Evolutionary conservation across 2,888 invertebrate species (phyloP).

Genomic region (Keiferia lycopersicella): DNA sequence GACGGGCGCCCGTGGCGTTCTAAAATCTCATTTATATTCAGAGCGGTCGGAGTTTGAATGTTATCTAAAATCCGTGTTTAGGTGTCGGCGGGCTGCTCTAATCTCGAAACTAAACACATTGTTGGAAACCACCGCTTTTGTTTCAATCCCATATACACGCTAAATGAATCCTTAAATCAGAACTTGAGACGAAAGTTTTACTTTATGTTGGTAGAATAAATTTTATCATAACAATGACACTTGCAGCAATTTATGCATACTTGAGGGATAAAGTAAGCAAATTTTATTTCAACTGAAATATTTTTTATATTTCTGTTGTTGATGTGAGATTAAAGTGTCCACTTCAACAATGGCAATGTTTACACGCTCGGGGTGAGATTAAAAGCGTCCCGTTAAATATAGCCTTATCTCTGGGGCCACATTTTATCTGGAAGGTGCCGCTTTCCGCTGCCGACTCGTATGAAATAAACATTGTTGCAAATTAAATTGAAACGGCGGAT

Average conservation of each 20-base stretch:
- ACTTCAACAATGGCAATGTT: slow-evolving; percentile 35
- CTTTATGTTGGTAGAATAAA: slow-evolving; percentile 33
- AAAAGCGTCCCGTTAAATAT: slow-evolving; percentile 38
- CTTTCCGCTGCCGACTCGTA: slow-evolving; percentile 31
- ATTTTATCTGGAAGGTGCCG: slow-evolving; percentile 36
- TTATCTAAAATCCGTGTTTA: slow-evolving; percentile 81
- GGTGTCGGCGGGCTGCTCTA: slow-evolving; percentile 78
- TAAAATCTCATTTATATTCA: slow-evolving; percentile 81
- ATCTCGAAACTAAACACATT: slow-evolving; percentile 80
- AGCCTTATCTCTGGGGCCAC: slow-evolving; percentile 36
- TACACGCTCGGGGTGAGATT: slow-evolving; percentile 50
- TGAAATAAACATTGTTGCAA: slow-evolving; percentile 28
- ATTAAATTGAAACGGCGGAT: slow-evolving; percentile 27
- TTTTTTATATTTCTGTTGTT: slow-evolving; percentile 25
- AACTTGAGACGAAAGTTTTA: slow-evolving; percentile 40
- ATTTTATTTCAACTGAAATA: slow-evolving; percentile 16
- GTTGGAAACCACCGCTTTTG: slow-evolving; percentile 73
- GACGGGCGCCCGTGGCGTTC: slow-evolving; percentile 64
- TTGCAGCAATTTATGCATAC: slow-evolving; percentile 9
- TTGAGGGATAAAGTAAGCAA: slow-evolving; percentile 15
- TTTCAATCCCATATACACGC: slow-evolving; percentile 54
- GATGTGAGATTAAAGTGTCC: slow-evolving; percentile 30
- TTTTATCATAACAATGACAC: slow-evolving; percentile 12
- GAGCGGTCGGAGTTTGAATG: slow-evolving; percentile 78
- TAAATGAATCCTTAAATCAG: slow-evolving; percentile 53